Evolutionary conservation across 2,113 vertebrate species (phyloP).

Genomic region (Bombycilla garrulus): DNA sequence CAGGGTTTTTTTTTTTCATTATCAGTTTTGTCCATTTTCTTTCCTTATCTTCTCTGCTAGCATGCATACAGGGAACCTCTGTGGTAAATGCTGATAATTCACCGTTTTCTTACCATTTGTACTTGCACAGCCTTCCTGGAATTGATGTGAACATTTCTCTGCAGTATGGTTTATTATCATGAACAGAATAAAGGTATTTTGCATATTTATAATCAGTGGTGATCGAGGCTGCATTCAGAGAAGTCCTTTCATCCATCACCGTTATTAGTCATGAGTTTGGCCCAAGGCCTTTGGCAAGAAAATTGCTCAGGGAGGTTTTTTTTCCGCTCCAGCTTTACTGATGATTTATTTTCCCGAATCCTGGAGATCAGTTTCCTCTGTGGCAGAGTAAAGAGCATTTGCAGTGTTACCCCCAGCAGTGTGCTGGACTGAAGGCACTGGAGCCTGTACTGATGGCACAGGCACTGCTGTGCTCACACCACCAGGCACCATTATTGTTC

Average conservation of each 20-base stretch:
- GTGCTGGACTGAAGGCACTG: not conserved
- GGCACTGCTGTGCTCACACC: not conserved
- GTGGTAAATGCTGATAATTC: not conserved
- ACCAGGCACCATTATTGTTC: not conserved
- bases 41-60: not conserved
- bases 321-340: not conserved
- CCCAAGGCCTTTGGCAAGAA: slow-evolving; percentile 11
- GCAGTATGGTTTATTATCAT: not conserved
- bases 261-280: slow-evolving; percentile 22
- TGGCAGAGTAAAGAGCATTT: not conserved
- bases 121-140: slow-evolving; percentile 13
- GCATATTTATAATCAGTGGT: slow-evolving; percentile 3
- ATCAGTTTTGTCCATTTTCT: not conserved
- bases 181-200: slow-evolving; percentile 34
- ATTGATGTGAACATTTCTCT: not conserved
- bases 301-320: not conserved
- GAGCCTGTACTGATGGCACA: not conserved
- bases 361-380: not conserved
- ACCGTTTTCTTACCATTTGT: not conserved
- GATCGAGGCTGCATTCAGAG: not conserved
- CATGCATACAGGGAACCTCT: not conserved
- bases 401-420: not conserved
- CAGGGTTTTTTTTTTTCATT: not conserved
- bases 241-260: not conserved
- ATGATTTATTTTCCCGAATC: not conserved